These are phyloP conservation scores for Sebastes melanostomus DNA, from an alignment of 2,797 vertebrate genomes.

Conservation along the genomic window DNA sequence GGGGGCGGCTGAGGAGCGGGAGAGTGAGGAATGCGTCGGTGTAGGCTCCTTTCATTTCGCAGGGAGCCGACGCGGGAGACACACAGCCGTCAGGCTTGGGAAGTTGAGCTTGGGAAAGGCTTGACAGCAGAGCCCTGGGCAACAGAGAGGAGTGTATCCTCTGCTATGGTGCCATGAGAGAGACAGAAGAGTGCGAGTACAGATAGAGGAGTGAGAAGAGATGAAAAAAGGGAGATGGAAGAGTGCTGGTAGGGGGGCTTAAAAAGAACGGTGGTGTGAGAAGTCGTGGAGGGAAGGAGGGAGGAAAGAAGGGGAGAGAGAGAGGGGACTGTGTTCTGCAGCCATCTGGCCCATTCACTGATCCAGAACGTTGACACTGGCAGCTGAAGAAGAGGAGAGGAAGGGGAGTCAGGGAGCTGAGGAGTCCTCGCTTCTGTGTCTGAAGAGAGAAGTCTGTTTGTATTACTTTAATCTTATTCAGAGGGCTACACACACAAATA, in stretches of 20 bases:
- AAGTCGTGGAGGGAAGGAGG: constrained; percentile 11
- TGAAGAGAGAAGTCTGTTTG: constrained; percentile 60
- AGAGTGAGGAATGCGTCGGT: constrained; percentile 29
- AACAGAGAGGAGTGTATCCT: constrained; percentile 51
- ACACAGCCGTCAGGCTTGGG: constrained; percentile 64
- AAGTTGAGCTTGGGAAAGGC: constrained; percentile 60
- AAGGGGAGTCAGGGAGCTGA: constrained; percentile 46
- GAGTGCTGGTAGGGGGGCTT: constrained; percentile 26
- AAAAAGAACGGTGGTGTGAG: constrained; percentile 23
- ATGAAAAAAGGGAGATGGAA: constrained; percentile 28
- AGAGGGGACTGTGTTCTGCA: constrained; percentile 68
- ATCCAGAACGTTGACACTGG: constrained; percentile 82
- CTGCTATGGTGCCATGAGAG: constrained; percentile 43
- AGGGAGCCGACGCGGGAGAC: constrained; percentile 55
- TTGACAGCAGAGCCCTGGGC: constrained; percentile 72
- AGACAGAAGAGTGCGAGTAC: constrained; percentile 20
- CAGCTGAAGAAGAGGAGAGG: constrained; percentile 70
- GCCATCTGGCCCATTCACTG: constrained; percentile 82
- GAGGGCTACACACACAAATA: constrained; percentile 6
- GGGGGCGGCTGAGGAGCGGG: constrained; percentile 26
- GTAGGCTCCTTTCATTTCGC: constrained; percentile 56
- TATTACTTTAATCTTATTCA: constrained; percentile 61
- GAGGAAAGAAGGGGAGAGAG: constrained; percentile 6
- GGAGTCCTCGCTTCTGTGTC: constrained; percentile 54
- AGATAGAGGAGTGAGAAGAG: constrained; percentile 34